Percentiles rank a stretch among this genome's conserved stretches.
Evolutionary conservation across 2,888 invertebrate genomes (phyloP).

Genomic region (Drosophila bunnanda): DNA sequence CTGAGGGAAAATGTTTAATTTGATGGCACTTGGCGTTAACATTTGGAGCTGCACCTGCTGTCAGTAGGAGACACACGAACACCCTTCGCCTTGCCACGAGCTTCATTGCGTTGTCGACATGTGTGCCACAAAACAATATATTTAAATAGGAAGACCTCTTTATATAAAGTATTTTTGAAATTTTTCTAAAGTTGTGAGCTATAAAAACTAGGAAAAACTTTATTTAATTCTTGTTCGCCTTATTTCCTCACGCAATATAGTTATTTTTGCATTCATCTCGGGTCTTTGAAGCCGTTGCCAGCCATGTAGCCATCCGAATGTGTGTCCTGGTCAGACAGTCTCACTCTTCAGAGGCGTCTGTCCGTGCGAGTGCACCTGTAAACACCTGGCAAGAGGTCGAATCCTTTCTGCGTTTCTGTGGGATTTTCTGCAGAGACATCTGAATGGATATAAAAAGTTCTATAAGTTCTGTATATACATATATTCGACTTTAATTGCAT

Average conservation of each 20-base stretch:
- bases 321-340: constrained; percentile 17
- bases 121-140: constrained; percentile 11
- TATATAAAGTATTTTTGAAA: not conserved
- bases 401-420: not conserved
- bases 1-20: constrained; percentile 59
- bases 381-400: constrained; percentile 1
- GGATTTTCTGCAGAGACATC: not conserved
- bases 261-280: not conserved
- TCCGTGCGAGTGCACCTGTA: constrained; percentile 17
- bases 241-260: not conserved
- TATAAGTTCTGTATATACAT: constrained; percentile 4
- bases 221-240: not conserved
- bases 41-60: constrained; percentile 63
- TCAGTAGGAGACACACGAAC: constrained; percentile 15
- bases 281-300: not conserved
- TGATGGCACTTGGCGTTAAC: constrained; percentile 68
- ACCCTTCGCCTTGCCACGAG: not conserved
- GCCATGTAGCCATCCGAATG: not conserved
- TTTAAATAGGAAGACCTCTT: not conserved
- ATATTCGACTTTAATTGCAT: constrained; percentile 59
- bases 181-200: no score
- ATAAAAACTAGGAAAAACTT: not conserved
- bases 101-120: constrained; percentile 23
- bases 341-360: constrained; percentile 16
- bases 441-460: constrained; percentile 7